Conservation (phyloP, 2,797 vertebrate species). For the Amniataba percoides region DNA sequence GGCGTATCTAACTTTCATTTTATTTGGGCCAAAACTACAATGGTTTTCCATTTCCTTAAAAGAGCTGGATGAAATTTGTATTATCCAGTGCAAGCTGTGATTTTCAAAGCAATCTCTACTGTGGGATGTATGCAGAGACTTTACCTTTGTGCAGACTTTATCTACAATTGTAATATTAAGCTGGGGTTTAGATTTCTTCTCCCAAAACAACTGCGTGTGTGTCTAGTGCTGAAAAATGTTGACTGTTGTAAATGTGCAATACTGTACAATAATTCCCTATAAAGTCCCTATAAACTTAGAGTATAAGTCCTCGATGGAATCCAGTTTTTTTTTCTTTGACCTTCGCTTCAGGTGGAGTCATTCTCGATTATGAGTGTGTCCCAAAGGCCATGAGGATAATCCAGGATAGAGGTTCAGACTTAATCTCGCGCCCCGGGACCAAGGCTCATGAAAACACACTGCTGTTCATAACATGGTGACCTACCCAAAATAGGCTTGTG, state of each 20-base stretch:
- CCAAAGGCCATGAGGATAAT: conserved; percentile 73
- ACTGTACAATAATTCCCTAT: not conserved
- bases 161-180: not conserved
- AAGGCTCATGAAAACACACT: conserved; percentile 66
- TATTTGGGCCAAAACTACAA: conserved; percentile 45
- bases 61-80: conserved; percentile 17
- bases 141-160: not conserved
- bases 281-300: conserved; percentile 27
- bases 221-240: not conserved
- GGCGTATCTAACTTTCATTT: conserved; percentile 41
- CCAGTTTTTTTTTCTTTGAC: conserved; percentile 58
- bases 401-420: conserved; percentile 69
- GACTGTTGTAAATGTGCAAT: not conserved
- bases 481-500: conserved; percentile 45
- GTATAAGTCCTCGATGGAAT: conserved; percentile 40
- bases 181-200: not conserved
- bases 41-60: conserved; percentile 26
- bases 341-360: conserved; percentile 71
- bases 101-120: conserved; percentile 18
- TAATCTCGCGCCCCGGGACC: conserved; percentile 67
- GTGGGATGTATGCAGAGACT: not conserved
- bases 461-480: conserved; percentile 53
- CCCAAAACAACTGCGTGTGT: not conserved
- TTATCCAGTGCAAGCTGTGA: not conserved
- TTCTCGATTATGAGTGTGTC: conserved; percentile 60